These are phyloP conservation scores for Mus pahari DNA, from an alignment of 2,113 vertebrate genomes.

Conservation along the genomic window DNA sequence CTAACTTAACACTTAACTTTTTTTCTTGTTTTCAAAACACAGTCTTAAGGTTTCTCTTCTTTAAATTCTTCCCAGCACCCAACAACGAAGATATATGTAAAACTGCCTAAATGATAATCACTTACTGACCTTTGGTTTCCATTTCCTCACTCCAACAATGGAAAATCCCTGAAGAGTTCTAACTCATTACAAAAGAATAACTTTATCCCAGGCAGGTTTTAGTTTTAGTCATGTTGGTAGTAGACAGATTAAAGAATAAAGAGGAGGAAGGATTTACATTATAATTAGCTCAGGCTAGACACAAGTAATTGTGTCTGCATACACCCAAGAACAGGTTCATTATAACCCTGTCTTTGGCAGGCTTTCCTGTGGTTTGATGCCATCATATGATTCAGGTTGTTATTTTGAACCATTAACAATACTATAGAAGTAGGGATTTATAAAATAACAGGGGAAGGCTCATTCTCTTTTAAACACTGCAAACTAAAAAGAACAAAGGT, in stretches of 20 bases:
- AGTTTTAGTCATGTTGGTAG: neutral
- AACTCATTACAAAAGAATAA: neutral
- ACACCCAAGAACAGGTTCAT: neutral
- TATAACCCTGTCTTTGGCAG: neutral
- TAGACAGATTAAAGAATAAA: neutral
- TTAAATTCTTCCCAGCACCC: neutral
- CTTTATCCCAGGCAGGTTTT: neutral
- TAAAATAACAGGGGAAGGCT: neutral
- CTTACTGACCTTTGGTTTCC: neutral
- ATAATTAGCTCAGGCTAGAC: neutral
- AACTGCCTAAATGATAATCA: neutral
- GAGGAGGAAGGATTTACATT: neutral
- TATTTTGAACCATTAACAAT: conserved; percentile 29
- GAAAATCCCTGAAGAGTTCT: neutral
- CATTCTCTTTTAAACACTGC: conserved; percentile 4
- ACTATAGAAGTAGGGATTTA: neutral
- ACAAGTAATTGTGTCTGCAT: neutral
- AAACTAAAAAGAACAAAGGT: conserved; percentile 49
- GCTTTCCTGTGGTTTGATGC: conserved; percentile 9
- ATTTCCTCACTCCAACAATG: neutral
- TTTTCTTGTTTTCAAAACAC: neutral
- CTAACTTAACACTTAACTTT: neutral
- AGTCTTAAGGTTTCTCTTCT: neutral
- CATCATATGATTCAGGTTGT: conserved; percentile 3
- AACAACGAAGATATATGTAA: neutral